phyloP scores from a whole-genome alignment of 1,140 invertebrate species.

The Ericerus pela region DNA sequence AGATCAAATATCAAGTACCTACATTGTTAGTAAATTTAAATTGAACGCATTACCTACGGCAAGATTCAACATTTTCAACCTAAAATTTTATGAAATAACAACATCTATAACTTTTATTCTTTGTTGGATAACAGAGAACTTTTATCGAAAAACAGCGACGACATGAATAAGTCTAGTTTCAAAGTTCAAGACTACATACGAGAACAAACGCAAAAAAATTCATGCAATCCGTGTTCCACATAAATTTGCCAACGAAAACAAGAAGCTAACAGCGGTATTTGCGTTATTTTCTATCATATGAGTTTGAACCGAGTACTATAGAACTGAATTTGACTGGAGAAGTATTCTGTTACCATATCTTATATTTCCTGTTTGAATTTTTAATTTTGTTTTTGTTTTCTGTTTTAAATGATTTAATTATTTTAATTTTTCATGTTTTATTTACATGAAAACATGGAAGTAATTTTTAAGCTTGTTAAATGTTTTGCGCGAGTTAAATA shows the following conservation, averaged over 20 bases:
- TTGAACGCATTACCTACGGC: too few species aligned
- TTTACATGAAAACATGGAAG: neutral
- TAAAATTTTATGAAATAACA: too few species aligned
- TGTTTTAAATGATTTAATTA: neutral
- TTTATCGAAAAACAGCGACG: slow-evolving; percentile 40
- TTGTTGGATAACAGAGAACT: slow-evolving; percentile 38
- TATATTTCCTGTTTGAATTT: neutral
- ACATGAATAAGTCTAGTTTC: slow-evolving; percentile 41
- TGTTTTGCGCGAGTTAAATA: neutral
- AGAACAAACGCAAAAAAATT: slow-evolving; percentile 40
- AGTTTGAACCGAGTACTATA: neutral
- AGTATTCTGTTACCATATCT: neutral
- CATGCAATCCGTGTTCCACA: slow-evolving; percentile 34
- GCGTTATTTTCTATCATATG: neutral
- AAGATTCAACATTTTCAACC: too few species aligned
- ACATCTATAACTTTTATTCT: too few species aligned
- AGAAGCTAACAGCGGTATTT: neutral
- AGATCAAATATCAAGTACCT: too few species aligned
- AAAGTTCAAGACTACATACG: slow-evolving; percentile 51
- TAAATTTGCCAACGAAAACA: slow-evolving; percentile 11
- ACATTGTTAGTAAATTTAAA: too few species aligned
- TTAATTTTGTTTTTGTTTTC: neutral
- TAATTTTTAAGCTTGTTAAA: slow-evolving; percentile 9
- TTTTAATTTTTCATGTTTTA: neutral
- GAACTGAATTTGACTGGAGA: neutral